A percentile compares a stretch with the other conserved stretches of the same genome.
These are phyloP conservation scores for Augiades crinisus DNA, from an alignment of 2,888 invertebrate genomes.

Conservation along the genomic window DNA sequence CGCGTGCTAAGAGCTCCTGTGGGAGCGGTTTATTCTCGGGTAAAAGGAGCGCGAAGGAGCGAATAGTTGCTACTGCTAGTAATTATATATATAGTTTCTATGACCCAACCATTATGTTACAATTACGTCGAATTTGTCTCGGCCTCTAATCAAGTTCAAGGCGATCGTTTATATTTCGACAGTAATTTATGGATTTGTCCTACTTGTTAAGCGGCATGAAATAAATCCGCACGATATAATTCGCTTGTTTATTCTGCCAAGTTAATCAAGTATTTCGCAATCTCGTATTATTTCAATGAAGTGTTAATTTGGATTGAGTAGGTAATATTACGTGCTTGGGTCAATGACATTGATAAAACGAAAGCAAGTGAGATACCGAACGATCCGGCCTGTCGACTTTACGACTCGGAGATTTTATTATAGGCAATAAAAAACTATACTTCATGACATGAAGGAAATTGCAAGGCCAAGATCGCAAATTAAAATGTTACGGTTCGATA, in stretches of 20 bases:
- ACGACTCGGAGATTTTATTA: not conserved
- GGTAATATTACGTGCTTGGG: conserved; percentile 10
- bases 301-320: not conserved
- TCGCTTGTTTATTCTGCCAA: not conserved
- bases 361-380: not conserved
- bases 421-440: not conserved
- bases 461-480: not conserved
- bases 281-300: not conserved
- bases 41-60: too few relatives aligned
- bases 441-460: not conserved
- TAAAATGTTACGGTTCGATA: not conserved
- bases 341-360: conserved; percentile 1
- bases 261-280: conserved; percentile 2
- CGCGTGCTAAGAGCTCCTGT: too few relatives aligned
- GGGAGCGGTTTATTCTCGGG: too few relatives aligned
- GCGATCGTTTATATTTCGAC: not conserved
- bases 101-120: not conserved
- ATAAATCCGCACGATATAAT: not conserved
- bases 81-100: not conserved
- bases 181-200: not conserved
- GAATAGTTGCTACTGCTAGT: not conserved
- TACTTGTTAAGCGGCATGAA: not conserved
- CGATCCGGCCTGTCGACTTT: not conserved
- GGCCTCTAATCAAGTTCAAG: conserved; percentile 6
- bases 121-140: not conserved